Base-by-base conservation (phyloP, 2,797 vertebrate species). In the Morus bassanus region DNA sequence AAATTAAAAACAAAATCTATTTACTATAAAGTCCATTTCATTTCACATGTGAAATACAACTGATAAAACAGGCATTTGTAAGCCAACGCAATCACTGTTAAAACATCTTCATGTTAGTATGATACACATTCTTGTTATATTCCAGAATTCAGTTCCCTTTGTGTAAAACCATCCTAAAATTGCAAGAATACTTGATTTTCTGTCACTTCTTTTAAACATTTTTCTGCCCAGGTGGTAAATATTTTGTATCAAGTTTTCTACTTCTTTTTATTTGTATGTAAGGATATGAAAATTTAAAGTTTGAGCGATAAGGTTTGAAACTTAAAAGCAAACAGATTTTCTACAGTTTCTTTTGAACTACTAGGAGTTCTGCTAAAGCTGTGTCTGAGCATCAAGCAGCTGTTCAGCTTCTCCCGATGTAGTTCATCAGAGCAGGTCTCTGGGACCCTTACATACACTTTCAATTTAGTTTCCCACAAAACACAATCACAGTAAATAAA, bases 11-110 rank as follows among this genome's bases (percentile, higher is more conserved):
- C 87, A 95, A 92, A 63, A 30, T 73, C 46, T 96, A 94, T 94
- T 95, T 97, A 95, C 90, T 91, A 77, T 84, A 86, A 97, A 95
- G 89, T 94, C 90, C 96, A 96, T 88, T 97, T 96, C 88, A 93
- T 96, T 97, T 97, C 88, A 97, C 68, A 89, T 51, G 56, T 89
- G 74, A 95, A 95, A 74, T 41, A 68, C 31, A 81, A 69, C 43
- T 67, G 80, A 85, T 74, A 90, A 96, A 94, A 54, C 28, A 92
- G 78, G 53, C 60, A 74, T 91, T 93, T 76, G 68, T 82, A 93
- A 97, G 91, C 92, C 68, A 95, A 91, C 37, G 85, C 88, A 93
- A 94, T 56, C 84, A 68, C 89, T 96, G 96, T 96, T 97, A 95
- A 96, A 96, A 89, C 78, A 72, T 72, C 94, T 89, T 97, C 86